Evolutionary conservation across 2,797 vertebrate genomes (phyloP).

Genomic region (Potorous gilbertii): DNA sequence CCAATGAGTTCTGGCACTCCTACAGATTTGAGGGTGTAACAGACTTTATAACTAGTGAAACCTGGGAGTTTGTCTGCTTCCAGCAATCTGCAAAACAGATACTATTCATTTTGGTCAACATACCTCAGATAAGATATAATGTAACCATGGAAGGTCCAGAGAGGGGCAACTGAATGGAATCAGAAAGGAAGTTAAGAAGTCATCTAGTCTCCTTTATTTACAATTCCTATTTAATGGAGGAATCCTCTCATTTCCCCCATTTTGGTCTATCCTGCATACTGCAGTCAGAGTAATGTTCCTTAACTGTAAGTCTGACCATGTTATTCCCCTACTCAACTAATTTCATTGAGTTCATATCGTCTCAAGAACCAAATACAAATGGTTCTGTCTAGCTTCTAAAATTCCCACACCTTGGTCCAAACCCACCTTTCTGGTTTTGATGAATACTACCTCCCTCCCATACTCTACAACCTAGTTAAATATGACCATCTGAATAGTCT

Average conservation of each 20-base stretch:
- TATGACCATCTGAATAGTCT: background rate
- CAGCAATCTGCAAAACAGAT: background rate
- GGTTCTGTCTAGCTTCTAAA: background rate
- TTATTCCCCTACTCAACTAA: background rate
- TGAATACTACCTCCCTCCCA: background rate
- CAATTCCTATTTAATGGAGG: background rate
- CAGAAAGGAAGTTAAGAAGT: background rate
- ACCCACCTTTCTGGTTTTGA: background rate
- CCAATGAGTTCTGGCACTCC: background rate
- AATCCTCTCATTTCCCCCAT: background rate
- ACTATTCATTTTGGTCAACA: background rate
- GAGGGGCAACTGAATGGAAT: background rate
- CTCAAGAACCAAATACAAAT: background rate
- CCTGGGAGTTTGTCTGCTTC: background rate
- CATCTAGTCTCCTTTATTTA: background rate
- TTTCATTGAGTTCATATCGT: background rate
- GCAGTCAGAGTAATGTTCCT: background rate
- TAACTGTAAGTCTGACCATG: background rate
- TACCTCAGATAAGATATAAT: background rate
- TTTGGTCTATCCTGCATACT: background rate
- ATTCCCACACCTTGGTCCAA: background rate
- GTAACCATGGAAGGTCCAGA: background rate
- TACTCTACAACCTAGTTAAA: background rate
- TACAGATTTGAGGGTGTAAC: background rate
- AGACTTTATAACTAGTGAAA: background rate